Base-by-base conservation (phyloP, 2,113 vertebrate species). In the Egretta garzetta region DNA sequence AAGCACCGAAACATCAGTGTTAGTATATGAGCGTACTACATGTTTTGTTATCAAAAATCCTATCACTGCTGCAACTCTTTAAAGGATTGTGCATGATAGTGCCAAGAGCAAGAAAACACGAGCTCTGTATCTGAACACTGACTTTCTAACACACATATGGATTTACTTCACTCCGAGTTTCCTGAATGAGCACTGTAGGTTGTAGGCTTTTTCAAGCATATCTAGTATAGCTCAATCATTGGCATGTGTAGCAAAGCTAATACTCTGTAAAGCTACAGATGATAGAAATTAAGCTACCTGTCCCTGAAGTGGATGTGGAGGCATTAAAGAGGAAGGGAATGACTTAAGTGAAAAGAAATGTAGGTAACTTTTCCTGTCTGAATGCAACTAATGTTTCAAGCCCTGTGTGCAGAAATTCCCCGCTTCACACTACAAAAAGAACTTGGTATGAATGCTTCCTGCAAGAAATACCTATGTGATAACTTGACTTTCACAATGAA, bases 221-320 rank as follows among this genome's bases (percentile, higher is more conserved):
- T 90, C 64, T 88, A 97, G 73, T 80, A 47, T 43, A 94, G 95
- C 93, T 98, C 96, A 98, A 70, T 96, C 97, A 97, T 35, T 98
- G 98, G 97, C 97, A 98, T 95, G 79, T 80, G 80, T 93, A 98
- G 98, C 92, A 96, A 96, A 98, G 95, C 97, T 98, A 97, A 97
- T 95, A 90, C 90, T 95, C 91, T 90, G 96, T 88, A 98, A 97
- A 98, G 98, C 97, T 83, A 72, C 98, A 98, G 97, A 95, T 98
- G 97, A 98, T 97, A 98, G 90, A 98, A 98, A 98, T 98, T 98
- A 98, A 98, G 98, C 98, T 98, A 98, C 98, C 98, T 98, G 97
- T 98, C 97, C 97, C 97, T 90, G 94, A 97, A 98, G 97, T 98
- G 96, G 97, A 97, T 98, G 95, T 94, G 95, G 96, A 97, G 95